phyloP scores from a whole-genome alignment of 37 sponge, comb jelly and placozoan genomes.

The Bolinopsis microptera region DNA sequence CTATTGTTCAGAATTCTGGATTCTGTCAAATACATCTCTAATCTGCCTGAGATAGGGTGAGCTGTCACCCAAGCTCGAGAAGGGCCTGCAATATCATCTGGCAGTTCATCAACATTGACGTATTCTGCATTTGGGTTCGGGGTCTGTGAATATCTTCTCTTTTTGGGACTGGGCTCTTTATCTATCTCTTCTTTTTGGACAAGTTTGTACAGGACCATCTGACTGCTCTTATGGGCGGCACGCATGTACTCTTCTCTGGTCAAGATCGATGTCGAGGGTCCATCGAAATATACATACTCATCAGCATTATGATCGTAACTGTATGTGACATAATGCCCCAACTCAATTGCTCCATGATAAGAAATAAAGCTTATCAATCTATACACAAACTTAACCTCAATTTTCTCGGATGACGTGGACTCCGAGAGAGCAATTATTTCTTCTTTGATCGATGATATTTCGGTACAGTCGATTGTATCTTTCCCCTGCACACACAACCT shows the following conservation, averaged over 20 bases:
- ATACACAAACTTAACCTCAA: not conserved
- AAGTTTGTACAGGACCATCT: not conserved
- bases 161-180: not conserved
- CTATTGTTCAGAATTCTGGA: not conserved
- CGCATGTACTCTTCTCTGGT: not conserved
- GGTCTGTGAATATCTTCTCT: too few species aligned
- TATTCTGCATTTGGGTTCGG: too few species aligned
- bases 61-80: not conserved
- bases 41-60: not conserved
- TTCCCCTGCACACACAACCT: not conserved
- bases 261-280: not conserved
- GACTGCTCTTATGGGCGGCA: not conserved
- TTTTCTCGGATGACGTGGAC: not conserved
- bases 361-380: not conserved
- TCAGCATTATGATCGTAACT: not conserved
- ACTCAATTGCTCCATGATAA: not conserved
- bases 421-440: not conserved
- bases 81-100: not conserved
- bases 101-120: not conserved
- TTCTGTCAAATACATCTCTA: not conserved
- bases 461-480: not conserved
- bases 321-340: not conserved
- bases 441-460: not conserved
- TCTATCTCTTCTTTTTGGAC: not conserved
- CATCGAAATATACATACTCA: not conserved